Evolutionary conservation across 2,113 vertebrate species (phyloP).

Genomic region (Corvus hawaiiensis): DNA sequence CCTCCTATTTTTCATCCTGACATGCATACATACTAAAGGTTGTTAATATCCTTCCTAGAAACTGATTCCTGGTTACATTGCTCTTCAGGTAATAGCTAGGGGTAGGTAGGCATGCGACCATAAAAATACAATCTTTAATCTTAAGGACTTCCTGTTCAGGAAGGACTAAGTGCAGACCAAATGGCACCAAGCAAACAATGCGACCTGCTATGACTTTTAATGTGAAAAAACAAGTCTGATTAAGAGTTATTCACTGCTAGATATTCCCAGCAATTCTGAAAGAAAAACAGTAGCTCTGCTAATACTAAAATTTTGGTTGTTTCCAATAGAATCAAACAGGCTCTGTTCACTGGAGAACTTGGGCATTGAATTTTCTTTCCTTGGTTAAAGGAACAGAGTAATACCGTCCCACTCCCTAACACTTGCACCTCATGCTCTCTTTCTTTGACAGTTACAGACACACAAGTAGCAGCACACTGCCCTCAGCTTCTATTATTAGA

Average conservation of each 20-base stretch:
- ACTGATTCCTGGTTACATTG: slow-evolving; percentile 34
- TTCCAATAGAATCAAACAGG: slow-evolving; percentile 28
- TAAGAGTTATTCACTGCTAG: slow-evolving; percentile 53
- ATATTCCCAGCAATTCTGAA: slow-evolving; percentile 10
- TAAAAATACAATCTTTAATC: slow-evolving; percentile 76
- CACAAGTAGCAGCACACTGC: not conserved
- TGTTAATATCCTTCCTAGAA: slow-evolving; percentile 63
- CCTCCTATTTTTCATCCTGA: slow-evolving; percentile 58
- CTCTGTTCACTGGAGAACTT: not conserved
- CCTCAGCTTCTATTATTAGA: not conserved
- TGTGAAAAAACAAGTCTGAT: slow-evolving; percentile 69
- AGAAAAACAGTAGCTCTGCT: slow-evolving; percentile 20
- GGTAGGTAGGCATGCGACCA: slow-evolving; percentile 55
- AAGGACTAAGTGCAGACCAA: slow-evolving; percentile 69
- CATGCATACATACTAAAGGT: not conserved
- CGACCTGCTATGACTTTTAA: slow-evolving; percentile 57
- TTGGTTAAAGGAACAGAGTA: not conserved
- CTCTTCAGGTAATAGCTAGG: slow-evolving; percentile 58
- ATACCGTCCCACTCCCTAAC: not conserved
- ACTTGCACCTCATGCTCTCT: not conserved
- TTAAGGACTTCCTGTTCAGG: slow-evolving; percentile 77
- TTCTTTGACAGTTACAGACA: not conserved
- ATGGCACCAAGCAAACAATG: slow-evolving; percentile 63
- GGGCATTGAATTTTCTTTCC: slow-evolving; percentile 1
- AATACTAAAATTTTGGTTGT: slow-evolving; percentile 21